Conservation (phyloP, 2,113 vertebrate species). For the Craseonycteris thonglongyai region DNA sequence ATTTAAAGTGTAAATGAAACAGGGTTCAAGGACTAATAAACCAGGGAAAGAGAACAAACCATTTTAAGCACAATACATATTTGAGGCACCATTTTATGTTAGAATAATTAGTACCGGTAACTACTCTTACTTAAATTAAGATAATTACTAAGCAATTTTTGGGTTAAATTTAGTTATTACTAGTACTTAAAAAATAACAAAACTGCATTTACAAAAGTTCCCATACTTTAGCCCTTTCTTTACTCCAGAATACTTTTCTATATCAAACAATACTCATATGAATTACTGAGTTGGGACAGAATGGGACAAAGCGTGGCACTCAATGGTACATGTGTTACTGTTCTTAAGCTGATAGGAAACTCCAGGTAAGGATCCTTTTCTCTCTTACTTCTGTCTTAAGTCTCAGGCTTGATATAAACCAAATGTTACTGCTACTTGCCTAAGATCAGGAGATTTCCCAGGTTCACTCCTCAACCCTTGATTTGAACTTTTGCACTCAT, state of each 20-base stretch:
- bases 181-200: neutral
- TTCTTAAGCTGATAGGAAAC: neutral
- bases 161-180: neutral
- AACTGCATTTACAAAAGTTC: neutral
- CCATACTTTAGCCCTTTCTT: neutral
- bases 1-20: neutral
- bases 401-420: neutral
- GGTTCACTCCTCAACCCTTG: neutral
- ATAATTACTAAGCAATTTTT: neutral
- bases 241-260: neutral
- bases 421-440: neutral
- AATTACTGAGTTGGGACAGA: neutral
- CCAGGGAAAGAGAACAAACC: neutral
- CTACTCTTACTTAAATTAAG: neutral
- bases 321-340: accelerated
- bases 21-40: neutral
- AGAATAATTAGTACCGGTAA: slow-evolving; percentile 34
- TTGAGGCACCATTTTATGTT: neutral
- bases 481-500: neutral
- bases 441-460: neutral
- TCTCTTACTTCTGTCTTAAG: neutral
- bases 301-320: neutral
- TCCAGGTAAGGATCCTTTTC: neutral
- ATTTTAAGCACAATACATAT: neutral
- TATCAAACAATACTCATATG: neutral